Evolutionary conservation across 2,888 invertebrate genomes (phyloP).

Genomic region (Pseudeuparius sepicola): DNA sequence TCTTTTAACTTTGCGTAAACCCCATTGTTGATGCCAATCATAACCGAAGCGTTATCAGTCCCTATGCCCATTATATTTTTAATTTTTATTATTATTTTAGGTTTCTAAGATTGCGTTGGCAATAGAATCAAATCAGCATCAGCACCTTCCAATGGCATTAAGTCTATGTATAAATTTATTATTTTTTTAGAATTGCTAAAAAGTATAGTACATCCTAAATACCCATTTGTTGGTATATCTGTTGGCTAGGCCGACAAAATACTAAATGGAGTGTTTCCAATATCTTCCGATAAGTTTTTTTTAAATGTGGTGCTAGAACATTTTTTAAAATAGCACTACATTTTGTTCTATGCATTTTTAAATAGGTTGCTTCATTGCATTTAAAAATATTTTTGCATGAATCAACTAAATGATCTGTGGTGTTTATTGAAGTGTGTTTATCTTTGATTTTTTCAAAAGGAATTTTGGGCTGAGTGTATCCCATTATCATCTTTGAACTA

Average conservation of each 20-base stretch:
- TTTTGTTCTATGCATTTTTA: slow-evolving; percentile 20
- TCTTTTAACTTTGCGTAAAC: slow-evolving; percentile 30
- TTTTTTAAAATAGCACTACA: slow-evolving; percentile 18
- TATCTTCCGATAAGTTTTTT: slow-evolving; percentile 17
- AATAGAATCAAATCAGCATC: slow-evolving; percentile 22
- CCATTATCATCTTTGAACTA: neutral
- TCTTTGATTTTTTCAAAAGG: neutral
- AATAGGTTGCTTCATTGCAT: slow-evolving; percentile 4
- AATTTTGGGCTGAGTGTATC: neutral
- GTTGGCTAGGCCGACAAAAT: slow-evolving; percentile 22
- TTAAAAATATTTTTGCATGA: slow-evolving; percentile 1
- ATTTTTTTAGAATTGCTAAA: slow-evolving; percentile 22
- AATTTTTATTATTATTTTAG: slow-evolving; percentile 21
- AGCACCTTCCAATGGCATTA: slow-evolving; percentile 17
- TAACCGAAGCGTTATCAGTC: slow-evolving; percentile 33
- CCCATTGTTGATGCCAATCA: slow-evolving; percentile 33
- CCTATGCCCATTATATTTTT: slow-evolving; percentile 31
- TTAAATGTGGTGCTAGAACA: slow-evolving; percentile 20
- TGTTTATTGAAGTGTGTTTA: neutral
- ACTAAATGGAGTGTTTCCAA: slow-evolving; percentile 20
- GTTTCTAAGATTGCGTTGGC: slow-evolving; percentile 15
- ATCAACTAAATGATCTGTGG: slow-evolving; percentile 7
- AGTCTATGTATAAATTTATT: slow-evolving; percentile 22
- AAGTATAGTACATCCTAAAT: slow-evolving; percentile 20
- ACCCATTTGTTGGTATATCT: slow-evolving; percentile 21